phyloP scores from a whole-genome alignment of 2,113 vertebrate species.

The Scomber scombrus region DNA sequence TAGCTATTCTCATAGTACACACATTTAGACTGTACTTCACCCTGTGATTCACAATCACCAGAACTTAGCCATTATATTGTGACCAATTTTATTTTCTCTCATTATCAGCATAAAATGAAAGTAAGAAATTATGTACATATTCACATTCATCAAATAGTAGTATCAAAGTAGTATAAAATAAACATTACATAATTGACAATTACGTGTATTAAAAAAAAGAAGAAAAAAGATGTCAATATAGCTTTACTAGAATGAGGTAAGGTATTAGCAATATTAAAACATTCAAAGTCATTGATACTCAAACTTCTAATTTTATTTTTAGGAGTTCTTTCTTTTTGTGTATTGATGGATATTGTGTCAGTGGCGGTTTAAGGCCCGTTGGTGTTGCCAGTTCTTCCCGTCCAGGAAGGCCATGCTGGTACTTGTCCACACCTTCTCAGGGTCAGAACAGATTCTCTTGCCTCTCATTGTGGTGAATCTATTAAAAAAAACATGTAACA shows the following conservation, averaged over 20 bases:
- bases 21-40: accelerated
- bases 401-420: slow-evolving; percentile 69
- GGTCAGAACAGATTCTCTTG: slow-evolving; percentile 64
- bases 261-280: neutral
- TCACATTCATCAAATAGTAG: slow-evolving; percentile 6
- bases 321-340: neutral
- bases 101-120: neutral
- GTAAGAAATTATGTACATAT: slow-evolving; percentile 13
- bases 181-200: neutral
- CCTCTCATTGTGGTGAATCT: slow-evolving; percentile 70
- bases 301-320: neutral
- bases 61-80: neutral
- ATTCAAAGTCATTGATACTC: neutral
- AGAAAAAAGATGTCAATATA: too few relatives aligned
- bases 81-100: slow-evolving; percentile 33
- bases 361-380: accelerated
- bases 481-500: slow-evolving; percentile 23
- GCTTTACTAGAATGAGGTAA: neutral
- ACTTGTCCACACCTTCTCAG: slow-evolving; percentile 39
- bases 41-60: neutral
- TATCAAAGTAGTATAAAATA: neutral
- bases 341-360: neutral
- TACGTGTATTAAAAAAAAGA: too few relatives aligned
- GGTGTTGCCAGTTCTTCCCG: slow-evolving; percentile 6
- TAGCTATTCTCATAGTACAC: neutral